phyloP scores from a whole-genome alignment of 1,140 invertebrate genomes.

The Archivesica marissinica region DNA sequence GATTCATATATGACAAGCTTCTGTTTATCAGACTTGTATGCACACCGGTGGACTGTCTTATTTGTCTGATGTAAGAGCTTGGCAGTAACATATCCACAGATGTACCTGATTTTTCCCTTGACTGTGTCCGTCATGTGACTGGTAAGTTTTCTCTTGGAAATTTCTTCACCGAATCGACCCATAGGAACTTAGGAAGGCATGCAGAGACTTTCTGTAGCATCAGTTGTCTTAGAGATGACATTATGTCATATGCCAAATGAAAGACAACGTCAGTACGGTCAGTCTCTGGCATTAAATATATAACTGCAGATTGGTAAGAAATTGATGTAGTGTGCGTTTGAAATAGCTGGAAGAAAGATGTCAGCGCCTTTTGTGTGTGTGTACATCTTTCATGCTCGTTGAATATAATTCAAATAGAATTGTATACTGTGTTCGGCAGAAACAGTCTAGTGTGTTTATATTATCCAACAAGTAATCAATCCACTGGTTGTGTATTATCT shows the following conservation, averaged over 20 bases:
- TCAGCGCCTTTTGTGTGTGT: not conserved
- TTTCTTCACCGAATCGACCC: not conserved
- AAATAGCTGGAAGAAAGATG: constrained; percentile 25
- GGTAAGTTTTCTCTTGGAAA: constrained; percentile 21
- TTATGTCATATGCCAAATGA: constrained; percentile 38
- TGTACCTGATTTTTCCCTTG: constrained; percentile 38
- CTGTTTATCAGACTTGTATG: not conserved
- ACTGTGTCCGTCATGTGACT: constrained; percentile 21
- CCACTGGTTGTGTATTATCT: constrained; percentile 4
- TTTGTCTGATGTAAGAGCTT: constrained; percentile 27
- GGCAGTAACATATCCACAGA: constrained; percentile 19
- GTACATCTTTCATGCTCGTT: constrained; percentile 1
- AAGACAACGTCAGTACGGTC: not conserved
- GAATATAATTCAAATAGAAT: constrained; percentile 16
- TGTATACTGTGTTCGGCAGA: constrained; percentile 25
- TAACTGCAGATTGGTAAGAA: not conserved
- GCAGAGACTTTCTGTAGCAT: constrained; percentile 16
- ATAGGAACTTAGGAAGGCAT: constrained; percentile 6
- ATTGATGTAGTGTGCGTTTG: constrained; percentile 15
- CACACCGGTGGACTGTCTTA: not conserved
- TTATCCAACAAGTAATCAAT: constrained; percentile 34
- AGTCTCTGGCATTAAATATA: constrained; percentile 33
- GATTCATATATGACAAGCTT: constrained; percentile 24
- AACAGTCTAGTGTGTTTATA: not conserved
- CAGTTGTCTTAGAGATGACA: constrained; percentile 16